Base-by-base conservation (phyloP, 2,797 vertebrate genomes). In the Meda fulgida region DNA sequence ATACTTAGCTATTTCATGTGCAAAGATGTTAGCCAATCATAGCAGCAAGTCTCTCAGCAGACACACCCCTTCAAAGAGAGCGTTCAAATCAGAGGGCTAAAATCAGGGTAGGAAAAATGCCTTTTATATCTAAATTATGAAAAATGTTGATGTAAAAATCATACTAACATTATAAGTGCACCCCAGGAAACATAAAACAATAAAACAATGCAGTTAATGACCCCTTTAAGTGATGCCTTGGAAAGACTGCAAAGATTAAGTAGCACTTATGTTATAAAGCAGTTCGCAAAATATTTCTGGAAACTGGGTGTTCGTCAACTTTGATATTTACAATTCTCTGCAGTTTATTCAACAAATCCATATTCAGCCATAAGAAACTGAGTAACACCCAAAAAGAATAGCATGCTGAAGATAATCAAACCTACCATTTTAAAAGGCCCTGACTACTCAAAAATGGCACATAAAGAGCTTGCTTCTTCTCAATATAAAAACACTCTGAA, bases 331-430 rank as follows among this genome's bases (percentile, higher is more conserved):
- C 46, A 26, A 7, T 26, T 31, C 5, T 63, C 18, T 34, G 38
- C n/a, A 11, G 11, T 46, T 71, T 58, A 34, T 34, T 82, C 19
- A 82, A 73, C 70, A 82, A 82, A 63, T 73, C 1, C 21, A 73
- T 48, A 63, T 82, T 36, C 29, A 83, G 18, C 29, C 29, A 72
- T 60, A 26, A 60, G 67, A 36, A 43, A 71, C 14, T 46, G 6
- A 23, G 26, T 60, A 60, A 48, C 26, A 46, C 38, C 21, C 55
- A 63, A 48, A 69, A 55, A 63, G 7, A 43, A 43, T 26, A 60
- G n/a, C 38, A 34, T 29, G 7, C 69, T 48, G 21, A 19, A 72
- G 4, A 71, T n/a, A 13, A 58, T n/a, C 23, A 58, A n/a, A 31
- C 26, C 43, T 60, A 71, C 60, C n/a, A 38, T 82, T 72, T 73